phyloP scores from a whole-genome alignment of 2,113 vertebrate genomes.

The Ahaetulla prasina region DNA sequence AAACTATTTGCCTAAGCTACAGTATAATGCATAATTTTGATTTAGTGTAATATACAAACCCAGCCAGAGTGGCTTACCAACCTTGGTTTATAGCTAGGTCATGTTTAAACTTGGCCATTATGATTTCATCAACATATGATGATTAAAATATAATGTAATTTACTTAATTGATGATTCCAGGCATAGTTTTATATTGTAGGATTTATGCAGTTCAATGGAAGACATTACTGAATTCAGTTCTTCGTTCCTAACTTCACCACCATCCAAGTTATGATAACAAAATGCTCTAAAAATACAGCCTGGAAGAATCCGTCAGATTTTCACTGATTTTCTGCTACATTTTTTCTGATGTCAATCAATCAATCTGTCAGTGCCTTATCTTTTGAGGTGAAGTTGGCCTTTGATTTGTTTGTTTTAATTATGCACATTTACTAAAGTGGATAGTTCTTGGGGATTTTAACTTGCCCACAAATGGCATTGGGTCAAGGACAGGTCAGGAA shows the following conservation, averaged over 20 bases:
- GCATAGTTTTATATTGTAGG: background rate
- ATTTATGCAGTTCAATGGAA: background rate
- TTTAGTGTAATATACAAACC: background rate
- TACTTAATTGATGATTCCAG: background rate
- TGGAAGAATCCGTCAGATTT: background rate
- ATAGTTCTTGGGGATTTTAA: background rate
- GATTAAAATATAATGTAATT: background rate
- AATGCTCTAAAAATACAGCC: background rate
- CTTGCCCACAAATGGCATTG: background rate
- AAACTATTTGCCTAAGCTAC: background rate
- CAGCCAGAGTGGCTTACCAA: background rate
- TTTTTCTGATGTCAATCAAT: background rate
- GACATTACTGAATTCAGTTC: background rate
- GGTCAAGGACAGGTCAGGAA: background rate
- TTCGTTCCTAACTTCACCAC: background rate
- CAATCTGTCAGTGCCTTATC: background rate
- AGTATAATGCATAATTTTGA: background rate
- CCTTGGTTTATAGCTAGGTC: background rate
- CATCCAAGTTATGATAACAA: background rate
- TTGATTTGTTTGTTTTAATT: background rate
- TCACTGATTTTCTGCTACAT: background rate
- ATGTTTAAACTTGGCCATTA: background rate
- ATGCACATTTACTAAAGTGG: background rate
- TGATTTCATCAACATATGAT: background rate
- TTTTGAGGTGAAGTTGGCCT: background rate